Evolutionary conservation across 2,113 vertebrate species (phyloP).

Genomic region (Tenrec ecaudatus): DNA sequence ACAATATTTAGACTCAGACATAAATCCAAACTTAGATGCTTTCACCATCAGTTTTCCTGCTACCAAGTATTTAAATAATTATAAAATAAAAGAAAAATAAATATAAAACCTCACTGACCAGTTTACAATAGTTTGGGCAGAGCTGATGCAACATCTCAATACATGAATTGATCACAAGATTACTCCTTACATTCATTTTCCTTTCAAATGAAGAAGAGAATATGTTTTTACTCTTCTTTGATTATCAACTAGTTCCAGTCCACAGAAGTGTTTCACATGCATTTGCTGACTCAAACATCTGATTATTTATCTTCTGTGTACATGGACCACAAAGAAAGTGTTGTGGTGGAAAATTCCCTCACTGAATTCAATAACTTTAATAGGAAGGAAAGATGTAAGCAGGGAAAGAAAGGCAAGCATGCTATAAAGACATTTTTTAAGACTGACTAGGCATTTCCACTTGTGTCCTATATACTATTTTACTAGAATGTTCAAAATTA

Average conservation of each 20-base stretch:
- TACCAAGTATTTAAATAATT: background rate
- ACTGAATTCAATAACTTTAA: constrained; percentile 68
- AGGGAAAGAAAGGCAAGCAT: constrained; percentile 50
- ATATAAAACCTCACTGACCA: background rate
- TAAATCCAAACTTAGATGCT: background rate
- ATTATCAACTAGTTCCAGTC: background rate
- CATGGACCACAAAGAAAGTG: constrained; percentile 34
- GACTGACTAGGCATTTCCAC: constrained; percentile 66
- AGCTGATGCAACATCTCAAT: background rate
- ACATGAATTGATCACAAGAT: background rate
- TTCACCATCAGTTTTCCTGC: background rate
- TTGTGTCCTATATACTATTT: constrained; percentile 74
- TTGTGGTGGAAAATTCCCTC: constrained; percentile 66
- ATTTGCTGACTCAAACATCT: constrained; percentile 61
- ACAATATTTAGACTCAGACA: background rate
- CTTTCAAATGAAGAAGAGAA: background rate
- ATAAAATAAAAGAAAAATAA: background rate
- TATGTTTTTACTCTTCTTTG: background rate
- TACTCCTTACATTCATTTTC: background rate
- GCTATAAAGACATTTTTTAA: constrained; percentile 56
- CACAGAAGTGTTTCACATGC: background rate
- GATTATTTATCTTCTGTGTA: background rate
- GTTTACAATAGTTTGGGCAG: background rate
- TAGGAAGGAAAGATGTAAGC: constrained; percentile 61
- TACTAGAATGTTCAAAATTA: constrained; percentile 82